Conservation (phyloP, 2,888 invertebrate species). For the Bhutanitis thaidina region DNA sequence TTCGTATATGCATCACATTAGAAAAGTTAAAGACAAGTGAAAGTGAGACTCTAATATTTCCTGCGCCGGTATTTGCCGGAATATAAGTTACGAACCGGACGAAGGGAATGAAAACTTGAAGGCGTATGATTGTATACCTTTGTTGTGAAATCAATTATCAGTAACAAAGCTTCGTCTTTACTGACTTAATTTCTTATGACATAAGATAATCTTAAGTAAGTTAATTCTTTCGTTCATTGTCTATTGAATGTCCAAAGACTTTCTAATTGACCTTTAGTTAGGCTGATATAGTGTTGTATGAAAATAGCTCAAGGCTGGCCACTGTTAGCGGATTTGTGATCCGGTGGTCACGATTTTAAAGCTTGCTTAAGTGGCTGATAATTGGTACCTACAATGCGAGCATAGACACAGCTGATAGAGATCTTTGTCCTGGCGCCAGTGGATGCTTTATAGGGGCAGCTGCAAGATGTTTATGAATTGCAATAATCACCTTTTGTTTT, state of each 20-base stretch:
- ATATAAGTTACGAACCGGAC: too few species aligned
- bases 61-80: too few species aligned
- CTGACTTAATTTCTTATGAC: background rate
- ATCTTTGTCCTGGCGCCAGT: constrained; percentile 15
- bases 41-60: too few species aligned
- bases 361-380: constrained; percentile 42
- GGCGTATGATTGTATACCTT: too few species aligned
- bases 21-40: too few species aligned
- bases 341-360: constrained; percentile 66
- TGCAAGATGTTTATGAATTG: constrained; percentile 1
- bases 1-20: too few species aligned
- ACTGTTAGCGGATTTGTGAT: constrained; percentile 65
- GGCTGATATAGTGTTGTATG: constrained; percentile 52
- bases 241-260: constrained; percentile 32
- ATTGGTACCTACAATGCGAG: constrained; percentile 42
- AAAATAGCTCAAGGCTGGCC: constrained; percentile 72
- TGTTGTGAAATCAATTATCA: too few species aligned
- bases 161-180: too few species aligned
- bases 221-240: background rate
- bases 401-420: constrained; percentile 24
- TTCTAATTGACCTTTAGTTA: constrained; percentile 69
- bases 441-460: constrained; percentile 2
- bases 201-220: constrained; percentile 10
- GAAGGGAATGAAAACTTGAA: too few species aligned
- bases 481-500: background rate